A percentile compares a stretch with the other conserved stretches of the same genome.
Evolutionary conservation across 2,888 invertebrate genomes (phyloP).

Genomic region (Crepidodera aurea): DNA sequence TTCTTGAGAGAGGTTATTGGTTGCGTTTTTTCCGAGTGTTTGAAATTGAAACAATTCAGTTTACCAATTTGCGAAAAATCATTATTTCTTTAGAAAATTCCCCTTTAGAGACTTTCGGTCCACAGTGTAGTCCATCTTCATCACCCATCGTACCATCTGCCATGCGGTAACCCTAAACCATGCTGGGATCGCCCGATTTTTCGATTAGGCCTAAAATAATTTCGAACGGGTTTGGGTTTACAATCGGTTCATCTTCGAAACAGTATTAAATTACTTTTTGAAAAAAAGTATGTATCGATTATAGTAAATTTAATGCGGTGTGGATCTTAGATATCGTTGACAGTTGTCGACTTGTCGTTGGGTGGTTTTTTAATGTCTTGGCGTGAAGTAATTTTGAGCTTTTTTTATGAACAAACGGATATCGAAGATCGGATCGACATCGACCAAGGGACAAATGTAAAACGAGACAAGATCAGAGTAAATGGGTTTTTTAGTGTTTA

Average conservation of each 20-base stretch:
- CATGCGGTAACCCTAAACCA: slow-evolving; percentile 41
- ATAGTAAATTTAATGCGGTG: slow-evolving; percentile 8
- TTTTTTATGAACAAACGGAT: background rate
- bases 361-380: background rate
- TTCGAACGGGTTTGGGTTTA: slow-evolving; percentile 27
- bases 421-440: background rate
- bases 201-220: slow-evolving; percentile 36
- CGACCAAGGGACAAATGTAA: too few species aligned
- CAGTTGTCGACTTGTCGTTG: background rate
- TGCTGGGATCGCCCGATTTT: slow-evolving; percentile 31
- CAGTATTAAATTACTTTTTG: slow-evolving; percentile 41
- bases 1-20: too few species aligned
- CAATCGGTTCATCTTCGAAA: slow-evolving; percentile 34
- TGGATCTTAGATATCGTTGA: slow-evolving; percentile 5
- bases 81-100: too few species aligned
- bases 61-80: too few species aligned
- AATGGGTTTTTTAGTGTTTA: too few species aligned
- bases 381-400: background rate
- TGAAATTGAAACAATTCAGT: too few species aligned
- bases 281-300: slow-evolving; percentile 17
- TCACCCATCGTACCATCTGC: slow-evolving; percentile 32
- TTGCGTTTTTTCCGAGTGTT: too few species aligned
- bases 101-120: background rate
- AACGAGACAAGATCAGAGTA: too few species aligned
- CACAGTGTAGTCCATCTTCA: slow-evolving; percentile 1